Base-by-base conservation (phyloP, 2,113 vertebrate species). In the Rhynchopsitta pachyrhyncha region DNA sequence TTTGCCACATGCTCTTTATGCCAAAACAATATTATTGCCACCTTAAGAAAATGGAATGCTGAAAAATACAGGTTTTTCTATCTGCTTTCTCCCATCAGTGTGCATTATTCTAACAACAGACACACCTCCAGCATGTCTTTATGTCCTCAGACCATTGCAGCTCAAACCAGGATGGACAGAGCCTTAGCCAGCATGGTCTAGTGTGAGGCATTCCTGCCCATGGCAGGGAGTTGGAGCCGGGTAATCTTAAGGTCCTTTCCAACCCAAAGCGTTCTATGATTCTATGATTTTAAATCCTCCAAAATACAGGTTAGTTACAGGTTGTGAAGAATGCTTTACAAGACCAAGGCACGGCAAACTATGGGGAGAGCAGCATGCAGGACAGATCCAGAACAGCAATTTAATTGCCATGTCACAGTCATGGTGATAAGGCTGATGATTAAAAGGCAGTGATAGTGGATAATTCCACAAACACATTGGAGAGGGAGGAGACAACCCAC, bases 31-130 rank as follows among this genome's bases (percentile, higher is more conserved):
- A 1, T 7, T n/a, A 42, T 7, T 29, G 7, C 22, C 59, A 31
- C 63, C 23, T n/a, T 2, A 8, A 82, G 28, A 46, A n/a, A 86
- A 31, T 3, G 1, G 6, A 59, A 71, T 0, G 1, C 1, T 6
- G 74, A 7, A 44, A 44, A 27, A 25, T 10, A 35, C 17, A 12
- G 75, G 42, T 39, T 52, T 63, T 28, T 1, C 3, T 10, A 4
- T 23, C 77, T 47, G 44, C 33, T 46, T 49, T 20, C 41, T 44
- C 33, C 35, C 60, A 20, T 9, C 19, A 2, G 1, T 1, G 3
- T 5, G 27, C 1, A 2, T 9, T 39, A 4, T 29, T 15, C 53
- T 29, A 63, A 3, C 71, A 42, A 15, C 2, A 3, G 28, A 15
- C 59, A 6, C 4, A 10, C 23, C 22, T 22, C 46, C 33, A 23